Conservation (phyloP, 2,797 vertebrate species). For the Gymnocypris eckloni region DNA sequence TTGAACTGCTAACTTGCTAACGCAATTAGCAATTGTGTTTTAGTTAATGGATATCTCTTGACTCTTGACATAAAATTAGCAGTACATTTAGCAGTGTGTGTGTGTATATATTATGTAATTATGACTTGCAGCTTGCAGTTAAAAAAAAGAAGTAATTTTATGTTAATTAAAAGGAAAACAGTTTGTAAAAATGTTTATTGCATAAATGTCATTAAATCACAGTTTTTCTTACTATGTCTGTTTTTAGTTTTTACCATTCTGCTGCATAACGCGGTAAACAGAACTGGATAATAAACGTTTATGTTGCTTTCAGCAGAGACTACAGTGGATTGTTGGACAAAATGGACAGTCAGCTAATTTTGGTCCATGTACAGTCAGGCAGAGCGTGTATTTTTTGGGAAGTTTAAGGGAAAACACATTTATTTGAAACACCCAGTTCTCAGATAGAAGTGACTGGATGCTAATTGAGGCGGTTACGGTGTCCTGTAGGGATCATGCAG, state of each 20-base stretch:
- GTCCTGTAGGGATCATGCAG: conserved; percentile 43
- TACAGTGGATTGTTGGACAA: background rate
- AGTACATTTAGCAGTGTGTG: too few species aligned
- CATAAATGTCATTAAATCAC: background rate
- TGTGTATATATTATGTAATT: background rate
- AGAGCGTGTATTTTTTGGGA: background rate
- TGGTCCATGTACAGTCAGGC: background rate
- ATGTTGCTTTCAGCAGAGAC: background rate
- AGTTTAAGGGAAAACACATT: background rate
- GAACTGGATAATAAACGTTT: background rate
- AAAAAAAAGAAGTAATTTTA: background rate
- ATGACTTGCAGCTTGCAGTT: background rate
- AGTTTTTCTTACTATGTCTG: background rate
- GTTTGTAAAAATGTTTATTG: background rate
- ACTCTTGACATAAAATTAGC: too few species aligned
- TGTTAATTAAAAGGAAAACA: background rate
- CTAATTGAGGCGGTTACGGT: conserved; percentile 13
- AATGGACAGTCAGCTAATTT: background rate
- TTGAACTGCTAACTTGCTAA: too few species aligned
- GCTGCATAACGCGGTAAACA: background rate
- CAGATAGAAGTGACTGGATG: conserved; percentile 10
- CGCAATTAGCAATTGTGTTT: too few species aligned
- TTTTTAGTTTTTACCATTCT: background rate
- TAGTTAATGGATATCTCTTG: too few species aligned
- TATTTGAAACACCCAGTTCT: conserved; percentile 11